These are phyloP conservation scores for Cyprinodon tularosa DNA, from an alignment of 2,113 vertebrate genomes.

Conservation along the genomic window DNA sequence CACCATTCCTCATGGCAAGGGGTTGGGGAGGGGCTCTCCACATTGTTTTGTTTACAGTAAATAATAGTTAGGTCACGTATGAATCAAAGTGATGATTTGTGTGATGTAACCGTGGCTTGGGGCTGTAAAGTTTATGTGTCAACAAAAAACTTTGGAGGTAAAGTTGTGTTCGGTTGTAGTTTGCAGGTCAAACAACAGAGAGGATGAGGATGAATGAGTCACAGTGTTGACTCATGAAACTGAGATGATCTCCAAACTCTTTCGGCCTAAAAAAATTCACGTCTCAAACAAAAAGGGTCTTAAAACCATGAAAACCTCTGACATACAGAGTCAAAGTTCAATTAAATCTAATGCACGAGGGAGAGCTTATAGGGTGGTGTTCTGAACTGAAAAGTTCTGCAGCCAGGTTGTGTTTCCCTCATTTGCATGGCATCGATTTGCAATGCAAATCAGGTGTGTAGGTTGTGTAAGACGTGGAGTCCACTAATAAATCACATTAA, in stretches of 20 bases:
- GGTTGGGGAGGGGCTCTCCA: constrained; percentile 1
- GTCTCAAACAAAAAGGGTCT: neutral
- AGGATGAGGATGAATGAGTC: constrained; percentile 40
- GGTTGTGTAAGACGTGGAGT: constrained; percentile 29
- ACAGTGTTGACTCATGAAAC: constrained; percentile 27
- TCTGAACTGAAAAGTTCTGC: constrained; percentile 10
- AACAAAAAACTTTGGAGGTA: constrained; percentile 25
- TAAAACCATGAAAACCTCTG: neutral
- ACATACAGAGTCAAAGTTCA: constrained; percentile 11
- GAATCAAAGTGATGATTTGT: constrained; percentile 32
- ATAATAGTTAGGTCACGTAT: constrained; percentile 9
- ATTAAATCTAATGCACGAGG: constrained; percentile 13
- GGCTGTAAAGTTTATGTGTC: constrained; percentile 26
- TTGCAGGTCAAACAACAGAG: constrained; percentile 42
- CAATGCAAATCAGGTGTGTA: constrained; percentile 59
- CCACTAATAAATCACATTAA: constrained; percentile 30
- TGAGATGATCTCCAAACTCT: neutral
- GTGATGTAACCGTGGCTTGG: constrained; percentile 22
- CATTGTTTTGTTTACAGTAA: constrained; percentile 49
- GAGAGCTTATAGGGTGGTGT: constrained; percentile 20
- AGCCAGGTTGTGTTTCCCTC: constrained; percentile 8
- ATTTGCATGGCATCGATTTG: constrained; percentile 70
- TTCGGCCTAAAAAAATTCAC: neutral
- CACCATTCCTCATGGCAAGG: neutral
- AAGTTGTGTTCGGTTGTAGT: constrained; percentile 22